These are phyloP conservation scores for Vulpes vulpes DNA, from an alignment of 2,113 vertebrate genomes.

Conservation along the genomic window DNA sequence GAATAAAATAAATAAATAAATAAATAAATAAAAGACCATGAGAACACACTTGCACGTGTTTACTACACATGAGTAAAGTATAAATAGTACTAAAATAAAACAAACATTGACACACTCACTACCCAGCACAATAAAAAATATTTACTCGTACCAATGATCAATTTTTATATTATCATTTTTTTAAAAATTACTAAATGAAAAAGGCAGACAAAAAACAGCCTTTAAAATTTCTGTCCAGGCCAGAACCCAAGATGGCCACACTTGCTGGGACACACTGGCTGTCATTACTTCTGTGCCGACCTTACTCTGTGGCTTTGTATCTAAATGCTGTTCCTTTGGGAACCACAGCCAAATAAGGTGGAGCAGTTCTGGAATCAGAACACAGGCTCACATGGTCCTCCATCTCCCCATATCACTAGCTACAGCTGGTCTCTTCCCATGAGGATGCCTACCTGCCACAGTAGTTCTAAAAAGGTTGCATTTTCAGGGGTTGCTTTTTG, in stretches of 20 bases:
- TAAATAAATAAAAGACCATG: no score
- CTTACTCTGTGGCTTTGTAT: background rate
- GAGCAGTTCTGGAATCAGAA: background rate
- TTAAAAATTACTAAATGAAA: background rate
- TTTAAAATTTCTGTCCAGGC: background rate
- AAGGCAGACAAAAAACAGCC: background rate
- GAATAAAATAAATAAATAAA: no score
- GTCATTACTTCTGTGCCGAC: background rate
- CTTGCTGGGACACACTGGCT: no score
- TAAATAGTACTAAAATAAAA: background rate
- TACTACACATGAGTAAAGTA: background rate
- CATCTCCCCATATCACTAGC: background rate
- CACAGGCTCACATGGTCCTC: background rate
- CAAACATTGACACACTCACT: background rate
- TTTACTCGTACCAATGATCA: background rate
- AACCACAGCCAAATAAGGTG: background rate
- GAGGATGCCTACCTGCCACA: no score
- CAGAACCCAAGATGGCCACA: background rate
- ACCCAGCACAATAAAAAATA: background rate
- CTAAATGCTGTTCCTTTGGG: background rate
- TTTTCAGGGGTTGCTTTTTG: background rate
- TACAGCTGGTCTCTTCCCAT: slow-evolving; percentile 79
- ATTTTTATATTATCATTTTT: background rate
- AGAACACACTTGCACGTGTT: background rate
- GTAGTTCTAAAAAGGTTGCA: background rate